Evolutionary conservation across 2,888 invertebrate species (phyloP).

Genomic region (Catocala fraxini): DNA sequence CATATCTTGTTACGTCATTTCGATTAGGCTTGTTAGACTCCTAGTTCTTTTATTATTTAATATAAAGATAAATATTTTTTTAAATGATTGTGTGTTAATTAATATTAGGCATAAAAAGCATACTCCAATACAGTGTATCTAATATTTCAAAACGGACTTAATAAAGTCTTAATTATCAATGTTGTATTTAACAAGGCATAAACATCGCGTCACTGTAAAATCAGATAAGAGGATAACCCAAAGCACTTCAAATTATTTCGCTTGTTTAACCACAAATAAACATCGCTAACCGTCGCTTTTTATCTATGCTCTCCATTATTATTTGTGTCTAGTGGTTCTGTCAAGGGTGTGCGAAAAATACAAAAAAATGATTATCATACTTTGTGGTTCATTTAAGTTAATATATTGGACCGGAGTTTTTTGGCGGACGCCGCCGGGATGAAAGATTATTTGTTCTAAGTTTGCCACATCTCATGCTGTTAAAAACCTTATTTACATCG

Average conservation of each 20-base stretch:
- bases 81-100: too few relatives aligned
- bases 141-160: background rate
- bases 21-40: too few relatives aligned
- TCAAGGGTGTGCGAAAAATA: slow-evolving; percentile 79
- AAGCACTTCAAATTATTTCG: slow-evolving; percentile 53
- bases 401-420: slow-evolving; percentile 47
- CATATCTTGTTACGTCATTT: too few relatives aligned
- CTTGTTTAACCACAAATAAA: slow-evolving; percentile 58
- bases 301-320: slow-evolving; percentile 59
- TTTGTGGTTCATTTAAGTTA: slow-evolving; percentile 32
- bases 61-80: too few relatives aligned
- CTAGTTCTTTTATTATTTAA: too few relatives aligned
- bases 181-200: slow-evolving; percentile 21
- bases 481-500: slow-evolving; percentile 66
- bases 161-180: slow-evolving; percentile 9
- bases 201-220: slow-evolving; percentile 39
- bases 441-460: slow-evolving; percentile 52
- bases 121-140: too few relatives aligned
- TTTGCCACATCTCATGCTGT: slow-evolving; percentile 60
- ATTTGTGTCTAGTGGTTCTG: slow-evolving; percentile 64
- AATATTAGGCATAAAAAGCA: too few relatives aligned
- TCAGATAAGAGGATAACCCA: slow-evolving; percentile 45
- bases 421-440: slow-evolving; percentile 75
- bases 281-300: slow-evolving; percentile 51
- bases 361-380: slow-evolving; percentile 44